phyloP scores from a whole-genome alignment of 2,797 vertebrate genomes.

The Sciurus vulgaris region DNA sequence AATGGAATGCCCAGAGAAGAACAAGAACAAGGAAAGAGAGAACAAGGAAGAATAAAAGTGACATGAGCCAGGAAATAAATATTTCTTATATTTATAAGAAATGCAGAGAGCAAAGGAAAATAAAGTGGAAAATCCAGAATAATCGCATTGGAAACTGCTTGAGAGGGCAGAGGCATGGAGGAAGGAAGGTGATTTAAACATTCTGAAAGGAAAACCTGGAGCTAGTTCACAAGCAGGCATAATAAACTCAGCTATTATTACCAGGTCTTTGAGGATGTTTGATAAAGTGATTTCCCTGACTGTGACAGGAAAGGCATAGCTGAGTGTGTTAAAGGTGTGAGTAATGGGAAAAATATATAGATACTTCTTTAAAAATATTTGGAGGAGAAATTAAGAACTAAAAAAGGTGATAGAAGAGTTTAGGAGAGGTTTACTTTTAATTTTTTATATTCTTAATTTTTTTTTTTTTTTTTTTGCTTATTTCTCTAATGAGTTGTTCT shows the following conservation, averaged over 20 bases:
- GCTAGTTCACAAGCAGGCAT: neutral
- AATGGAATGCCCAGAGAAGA: neutral
- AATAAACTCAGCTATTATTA: neutral
- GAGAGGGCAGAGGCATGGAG: neutral
- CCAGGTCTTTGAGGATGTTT: neutral
- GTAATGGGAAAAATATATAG: neutral
- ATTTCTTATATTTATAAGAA: neutral
- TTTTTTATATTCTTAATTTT: neutral
- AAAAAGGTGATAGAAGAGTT: neutral
- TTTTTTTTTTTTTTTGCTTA: neutral
- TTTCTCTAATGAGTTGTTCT: neutral
- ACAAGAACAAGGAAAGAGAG: neutral
- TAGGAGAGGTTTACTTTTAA: neutral
- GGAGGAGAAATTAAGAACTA: neutral
- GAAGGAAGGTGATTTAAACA: neutral
- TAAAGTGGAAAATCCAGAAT: neutral
- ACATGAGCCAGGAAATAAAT: neutral
- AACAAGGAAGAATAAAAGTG: neutral
- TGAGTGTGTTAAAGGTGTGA: neutral
- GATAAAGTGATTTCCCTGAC: neutral
- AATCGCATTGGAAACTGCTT: neutral
- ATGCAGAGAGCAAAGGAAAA: neutral
- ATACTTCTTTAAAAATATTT: neutral
- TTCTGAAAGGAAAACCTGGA: neutral
- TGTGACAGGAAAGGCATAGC: neutral